Conservation (phyloP, 2,888 invertebrate species). For the Drosophila antonietae region DNA sequence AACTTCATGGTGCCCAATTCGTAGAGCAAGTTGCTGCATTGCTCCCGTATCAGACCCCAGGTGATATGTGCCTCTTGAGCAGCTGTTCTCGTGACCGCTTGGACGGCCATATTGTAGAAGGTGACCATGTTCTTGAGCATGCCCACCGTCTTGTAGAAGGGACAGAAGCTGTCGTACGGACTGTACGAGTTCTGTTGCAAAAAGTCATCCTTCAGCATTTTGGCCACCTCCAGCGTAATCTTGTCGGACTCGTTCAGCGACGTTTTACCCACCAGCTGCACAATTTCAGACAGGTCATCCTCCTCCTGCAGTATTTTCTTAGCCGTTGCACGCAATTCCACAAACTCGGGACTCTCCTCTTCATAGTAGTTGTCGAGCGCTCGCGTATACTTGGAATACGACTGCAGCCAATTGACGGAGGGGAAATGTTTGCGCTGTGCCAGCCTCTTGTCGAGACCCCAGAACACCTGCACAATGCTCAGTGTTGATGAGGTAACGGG, state of each 20-base stretch:
- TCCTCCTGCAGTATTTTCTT: conserved; percentile 99
- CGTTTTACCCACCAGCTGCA: conserved; percentile 99
- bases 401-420: conserved; percentile 99
- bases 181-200: conserved; percentile 99
- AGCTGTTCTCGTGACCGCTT: conserved; percentile 97
- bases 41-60: conserved; percentile 97
- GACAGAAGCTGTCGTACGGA: conserved; percentile 97
- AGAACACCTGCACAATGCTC: conserved; percentile 99
- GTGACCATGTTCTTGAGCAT: conserved; percentile 99
- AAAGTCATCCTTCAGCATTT: conserved; percentile 99
- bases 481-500: conserved; percentile 99
- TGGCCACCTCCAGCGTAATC: conserved; percentile 99
- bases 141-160: conserved; percentile 99
- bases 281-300: conserved; percentile 99
- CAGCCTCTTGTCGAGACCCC: conserved; percentile 99
- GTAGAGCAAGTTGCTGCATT: conserved; percentile 96
- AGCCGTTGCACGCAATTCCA: conserved; percentile 96
- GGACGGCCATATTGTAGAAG: conserved; percentile 98
- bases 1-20: conserved; percentile 99
- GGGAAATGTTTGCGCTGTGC: conserved; percentile 99
- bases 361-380: conserved; percentile 99
- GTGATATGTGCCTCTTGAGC: conserved; percentile 99
- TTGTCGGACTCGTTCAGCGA: conserved; percentile 99
- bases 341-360: conserved; percentile 98
- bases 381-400: conserved; percentile 99